A percentile compares a stretch with the other conserved stretches of the same genome.
phyloP scores from a whole-genome alignment of 2,113 vertebrate genomes.

The Proterorhinus semilunaris region DNA sequence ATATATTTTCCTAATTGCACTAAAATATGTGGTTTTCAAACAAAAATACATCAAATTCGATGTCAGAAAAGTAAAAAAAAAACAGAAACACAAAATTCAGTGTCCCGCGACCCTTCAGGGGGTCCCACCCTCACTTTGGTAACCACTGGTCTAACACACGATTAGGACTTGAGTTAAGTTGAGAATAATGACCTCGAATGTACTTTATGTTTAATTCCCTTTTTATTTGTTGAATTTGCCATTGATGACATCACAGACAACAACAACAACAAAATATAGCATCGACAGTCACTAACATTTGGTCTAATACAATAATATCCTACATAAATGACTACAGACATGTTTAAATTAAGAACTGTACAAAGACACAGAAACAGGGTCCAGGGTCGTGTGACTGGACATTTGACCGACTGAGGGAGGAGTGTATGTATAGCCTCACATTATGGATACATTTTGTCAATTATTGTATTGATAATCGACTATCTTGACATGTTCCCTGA shows the following conservation, averaged over 20 bases:
- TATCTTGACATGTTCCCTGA: too few species aligned
- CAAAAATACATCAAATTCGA: too few species aligned
- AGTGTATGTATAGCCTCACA: background rate
- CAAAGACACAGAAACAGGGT: constrained; percentile 5
- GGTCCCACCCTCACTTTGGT: too few species aligned
- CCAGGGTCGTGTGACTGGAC: background rate
- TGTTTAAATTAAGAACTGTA: constrained; percentile 33
- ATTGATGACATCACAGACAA: constrained; percentile 20
- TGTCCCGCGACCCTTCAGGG: too few species aligned
- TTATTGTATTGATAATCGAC: background rate
- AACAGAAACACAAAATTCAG: too few species aligned
- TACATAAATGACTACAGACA: constrained; percentile 6
- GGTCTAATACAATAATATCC: constrained; percentile 13
- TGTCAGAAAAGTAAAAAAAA: too few species aligned
- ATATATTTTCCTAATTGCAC: too few species aligned
- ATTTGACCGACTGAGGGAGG: background rate
- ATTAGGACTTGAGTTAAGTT: too few species aligned
- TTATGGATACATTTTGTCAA: background rate
- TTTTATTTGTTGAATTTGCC: constrained; percentile 32
- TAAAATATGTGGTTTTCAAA: too few species aligned
- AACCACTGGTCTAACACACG: too few species aligned
- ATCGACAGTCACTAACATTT: constrained; percentile 1
- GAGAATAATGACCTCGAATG: too few species aligned
- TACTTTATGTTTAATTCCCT: constrained; percentile 24
- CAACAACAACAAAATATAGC: constrained; percentile 2